Conservation (phyloP, 2,113 vertebrate genomes). For the Pteropus alecto region DNA sequence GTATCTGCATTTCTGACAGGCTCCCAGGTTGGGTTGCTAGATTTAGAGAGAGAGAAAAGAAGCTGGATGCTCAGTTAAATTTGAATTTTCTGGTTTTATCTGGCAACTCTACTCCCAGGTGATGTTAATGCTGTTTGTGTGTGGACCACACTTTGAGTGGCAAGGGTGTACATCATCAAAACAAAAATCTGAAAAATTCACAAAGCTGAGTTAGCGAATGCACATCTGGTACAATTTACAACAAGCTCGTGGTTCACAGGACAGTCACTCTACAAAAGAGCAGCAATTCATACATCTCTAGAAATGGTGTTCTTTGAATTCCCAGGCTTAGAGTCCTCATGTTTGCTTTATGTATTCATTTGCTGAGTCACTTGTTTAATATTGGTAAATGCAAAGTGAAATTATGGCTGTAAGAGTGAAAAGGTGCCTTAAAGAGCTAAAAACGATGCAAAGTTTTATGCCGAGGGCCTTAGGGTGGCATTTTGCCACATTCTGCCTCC, state of each 20-base stretch:
- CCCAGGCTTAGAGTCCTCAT: neutral
- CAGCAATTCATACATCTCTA: neutral
- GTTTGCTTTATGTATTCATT: neutral
- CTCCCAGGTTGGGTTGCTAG: neutral
- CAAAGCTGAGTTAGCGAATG: neutral
- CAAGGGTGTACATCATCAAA: conserved; percentile 43
- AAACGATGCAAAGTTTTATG: neutral
- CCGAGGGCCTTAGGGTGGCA: neutral
- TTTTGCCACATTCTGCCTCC: neutral
- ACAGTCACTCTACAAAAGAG: neutral
- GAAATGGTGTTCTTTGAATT: neutral
- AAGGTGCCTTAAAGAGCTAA: neutral
- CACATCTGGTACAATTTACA: conserved; percentile 57
- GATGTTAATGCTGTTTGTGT: neutral
- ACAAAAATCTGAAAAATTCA: conserved; percentile 2
- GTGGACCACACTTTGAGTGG: conserved; percentile 19
- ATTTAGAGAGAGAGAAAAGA: neutral
- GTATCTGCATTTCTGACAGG: neutral
- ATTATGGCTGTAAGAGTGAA: neutral
- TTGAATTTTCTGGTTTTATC: neutral
- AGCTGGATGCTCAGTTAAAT: neutral
- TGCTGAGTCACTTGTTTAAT: neutral
- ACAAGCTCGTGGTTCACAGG: neutral
- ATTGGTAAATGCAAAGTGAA: neutral
- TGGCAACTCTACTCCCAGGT: neutral